Percentiles rank a stretch among this genome's conserved stretches.
Evolutionary conservation across 2,888 invertebrate species (phyloP).

Genomic region (Rhingia rostrata): DNA sequence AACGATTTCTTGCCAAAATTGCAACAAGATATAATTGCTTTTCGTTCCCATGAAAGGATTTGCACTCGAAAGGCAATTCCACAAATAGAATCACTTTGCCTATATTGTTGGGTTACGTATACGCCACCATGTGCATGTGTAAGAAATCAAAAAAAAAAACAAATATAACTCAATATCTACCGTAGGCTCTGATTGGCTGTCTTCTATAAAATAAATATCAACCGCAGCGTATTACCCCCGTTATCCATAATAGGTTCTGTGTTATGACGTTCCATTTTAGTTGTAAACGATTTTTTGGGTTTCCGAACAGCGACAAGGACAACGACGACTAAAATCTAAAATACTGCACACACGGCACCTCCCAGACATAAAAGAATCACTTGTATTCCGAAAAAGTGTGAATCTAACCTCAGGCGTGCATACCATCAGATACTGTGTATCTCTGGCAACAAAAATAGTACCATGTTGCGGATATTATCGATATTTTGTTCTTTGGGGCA

Average conservation of each 20-base stretch:
- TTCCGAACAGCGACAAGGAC: slow-evolving; percentile 5
- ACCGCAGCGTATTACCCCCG: slow-evolving; percentile 30
- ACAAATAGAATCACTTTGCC: neutral
- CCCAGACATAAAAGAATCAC: slow-evolving; percentile 45
- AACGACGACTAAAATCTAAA: slow-evolving; percentile 1
- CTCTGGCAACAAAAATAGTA: slow-evolving; percentile 6
- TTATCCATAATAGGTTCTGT: slow-evolving; percentile 13
- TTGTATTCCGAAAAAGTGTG: slow-evolving; percentile 45
- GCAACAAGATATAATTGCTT: neutral
- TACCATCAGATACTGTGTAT: slow-evolving; percentile 39
- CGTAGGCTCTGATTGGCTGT: slow-evolving; percentile 4
- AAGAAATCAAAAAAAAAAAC: neutral
- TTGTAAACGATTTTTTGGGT: slow-evolving; percentile 40
- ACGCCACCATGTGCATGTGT: slow-evolving; percentile 17
- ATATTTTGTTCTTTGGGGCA: slow-evolving; percentile 44
- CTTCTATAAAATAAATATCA: slow-evolving; percentile 5
- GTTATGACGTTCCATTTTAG: slow-evolving; percentile 46
- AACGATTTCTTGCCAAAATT: neutral
- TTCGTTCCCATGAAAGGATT: neutral
- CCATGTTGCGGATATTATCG: slow-evolving; percentile 54
- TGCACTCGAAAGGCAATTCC: neutral
- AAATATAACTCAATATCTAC: neutral
- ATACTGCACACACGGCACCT: slow-evolving; percentile 15
- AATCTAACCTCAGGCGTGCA: slow-evolving; percentile 41
- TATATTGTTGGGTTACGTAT: slow-evolving; percentile 27